These are phyloP conservation scores for Stegodyphus dumicola DNA, from an alignment of 1,140 invertebrate species.

Conservation along the genomic window DNA sequence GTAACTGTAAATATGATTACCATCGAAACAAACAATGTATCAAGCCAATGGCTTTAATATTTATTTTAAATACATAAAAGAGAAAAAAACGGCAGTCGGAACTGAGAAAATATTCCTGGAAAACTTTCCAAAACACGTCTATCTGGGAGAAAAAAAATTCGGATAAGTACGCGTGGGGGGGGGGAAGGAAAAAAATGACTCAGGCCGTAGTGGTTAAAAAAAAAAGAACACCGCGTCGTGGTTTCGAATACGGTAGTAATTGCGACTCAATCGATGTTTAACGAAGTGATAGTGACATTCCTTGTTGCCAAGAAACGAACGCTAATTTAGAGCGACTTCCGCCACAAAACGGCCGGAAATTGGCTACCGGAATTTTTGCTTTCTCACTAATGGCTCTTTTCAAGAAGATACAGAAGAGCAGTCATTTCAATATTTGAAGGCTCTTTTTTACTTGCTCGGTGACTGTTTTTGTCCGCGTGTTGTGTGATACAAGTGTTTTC, in stretches of 20 bases:
- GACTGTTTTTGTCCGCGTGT: neutral
- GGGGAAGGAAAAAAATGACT: neutral
- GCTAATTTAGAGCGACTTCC: conserved; percentile 55
- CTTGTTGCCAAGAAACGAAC: conserved; percentile 43
- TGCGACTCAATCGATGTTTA: conserved; percentile 53
- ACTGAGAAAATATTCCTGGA: neutral
- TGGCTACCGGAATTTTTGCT: conserved; percentile 45
- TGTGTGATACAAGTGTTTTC: no score
- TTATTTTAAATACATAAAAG: neutral
- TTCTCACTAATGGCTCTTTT: conserved; percentile 15
- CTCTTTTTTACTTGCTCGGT: neutral
- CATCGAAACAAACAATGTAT: no score
- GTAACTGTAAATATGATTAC: no score
- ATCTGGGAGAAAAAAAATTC: neutral
- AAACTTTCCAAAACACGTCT: neutral
- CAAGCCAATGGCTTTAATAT: no score
- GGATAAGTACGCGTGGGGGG: neutral
- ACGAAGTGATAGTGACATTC: conserved; percentile 56
- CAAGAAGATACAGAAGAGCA: neutral
- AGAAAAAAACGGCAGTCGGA: neutral
- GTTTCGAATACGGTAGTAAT: conserved; percentile 47
- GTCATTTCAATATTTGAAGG: conserved; percentile 4
- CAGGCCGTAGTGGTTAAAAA: neutral
- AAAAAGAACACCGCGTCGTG: neutral
- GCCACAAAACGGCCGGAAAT: conserved; percentile 53